Conservation (phyloP, 2,888 invertebrate genomes). For the Phalera bucephala region DNA sequence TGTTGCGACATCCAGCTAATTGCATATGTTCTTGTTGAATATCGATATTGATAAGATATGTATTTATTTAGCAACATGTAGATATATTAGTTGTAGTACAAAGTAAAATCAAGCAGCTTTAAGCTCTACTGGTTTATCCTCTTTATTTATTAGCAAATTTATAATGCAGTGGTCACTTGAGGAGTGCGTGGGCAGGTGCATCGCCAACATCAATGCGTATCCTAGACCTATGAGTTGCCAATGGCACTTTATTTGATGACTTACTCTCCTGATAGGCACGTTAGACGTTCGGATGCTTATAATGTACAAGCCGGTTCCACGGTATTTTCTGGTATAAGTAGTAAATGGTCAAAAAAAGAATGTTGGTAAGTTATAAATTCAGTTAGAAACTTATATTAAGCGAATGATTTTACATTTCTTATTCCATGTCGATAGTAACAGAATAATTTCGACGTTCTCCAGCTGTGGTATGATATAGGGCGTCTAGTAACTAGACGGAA, state of each 20-base stretch:
- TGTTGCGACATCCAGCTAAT: too few relatives aligned
- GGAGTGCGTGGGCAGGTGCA: slow-evolving; percentile 40
- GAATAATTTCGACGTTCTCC: not conserved
- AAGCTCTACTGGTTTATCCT: slow-evolving; percentile 9
- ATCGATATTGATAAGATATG: too few relatives aligned
- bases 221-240: slow-evolving; percentile 37
- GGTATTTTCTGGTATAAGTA: not conserved
- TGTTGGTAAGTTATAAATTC: too few relatives aligned
- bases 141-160: slow-evolving; percentile 6
- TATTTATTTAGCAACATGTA: too few relatives aligned
- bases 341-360: not conserved
- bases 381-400: too few relatives aligned
- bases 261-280: slow-evolving; percentile 38
- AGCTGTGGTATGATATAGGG: too few relatives aligned
- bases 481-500: too few relatives aligned
- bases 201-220: slow-evolving; percentile 32
- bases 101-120: slow-evolving; percentile 1
- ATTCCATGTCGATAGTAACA: too few relatives aligned
- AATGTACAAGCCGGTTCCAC: slow-evolving; percentile 24
- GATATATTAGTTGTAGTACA: slow-evolving; percentile 11
- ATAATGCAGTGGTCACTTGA: slow-evolving; percentile 6
- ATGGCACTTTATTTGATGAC: slow-evolving; percentile 48
- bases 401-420: too few relatives aligned
- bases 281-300: slow-evolving; percentile 42
- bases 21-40: too few relatives aligned